phyloP scores from a whole-genome alignment of 1,140 invertebrate genomes.

The Tetramorium alpestre region DNA sequence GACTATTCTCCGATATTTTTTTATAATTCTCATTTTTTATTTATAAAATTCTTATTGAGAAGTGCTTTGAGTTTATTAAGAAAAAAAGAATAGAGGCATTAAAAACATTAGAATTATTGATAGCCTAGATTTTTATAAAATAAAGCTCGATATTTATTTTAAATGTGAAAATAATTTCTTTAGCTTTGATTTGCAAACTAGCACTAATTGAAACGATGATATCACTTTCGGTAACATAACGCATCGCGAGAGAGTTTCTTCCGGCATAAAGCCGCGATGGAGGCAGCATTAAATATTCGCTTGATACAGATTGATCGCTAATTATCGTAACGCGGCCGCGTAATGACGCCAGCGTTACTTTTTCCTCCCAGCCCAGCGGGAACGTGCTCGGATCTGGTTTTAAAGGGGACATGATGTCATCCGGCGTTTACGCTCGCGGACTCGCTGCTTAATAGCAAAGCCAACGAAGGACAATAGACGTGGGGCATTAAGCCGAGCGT shows the following conservation, averaged over 20 bases:
- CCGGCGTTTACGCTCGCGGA: conserved; percentile 53
- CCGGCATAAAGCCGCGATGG: not conserved
- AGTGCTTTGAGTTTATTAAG: not conserved
- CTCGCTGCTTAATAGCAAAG: conserved; percentile 56
- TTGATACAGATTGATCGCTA: conserved; percentile 25
- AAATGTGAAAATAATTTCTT: not conserved
- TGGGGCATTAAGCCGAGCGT: conserved; percentile 56
- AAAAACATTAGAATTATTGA: not conserved
- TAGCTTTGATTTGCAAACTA: not conserved
- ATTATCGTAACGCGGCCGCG: conserved; percentile 1
- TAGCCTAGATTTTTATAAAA: not conserved
- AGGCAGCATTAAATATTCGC: not conserved
- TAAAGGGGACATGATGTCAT: conserved; percentile 75
- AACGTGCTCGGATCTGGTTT: conserved; percentile 20
- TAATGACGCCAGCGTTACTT: conserved; percentile 38
- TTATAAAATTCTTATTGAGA: not conserved
- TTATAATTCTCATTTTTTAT: not conserved
- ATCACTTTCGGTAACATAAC: not conserved
- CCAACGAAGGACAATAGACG: conserved; percentile 71
- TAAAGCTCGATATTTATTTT: not conserved
- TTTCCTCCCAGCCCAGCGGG: not conserved
- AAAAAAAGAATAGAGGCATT: not conserved
- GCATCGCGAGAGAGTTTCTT: not conserved
- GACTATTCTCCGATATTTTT: not conserved
- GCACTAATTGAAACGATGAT: not conserved